Evolutionary conservation across 1,140 invertebrate genomes (phyloP), one percentile per base, ranked within the genome.

Genomic region (Chironomus tepperi): DNA sequence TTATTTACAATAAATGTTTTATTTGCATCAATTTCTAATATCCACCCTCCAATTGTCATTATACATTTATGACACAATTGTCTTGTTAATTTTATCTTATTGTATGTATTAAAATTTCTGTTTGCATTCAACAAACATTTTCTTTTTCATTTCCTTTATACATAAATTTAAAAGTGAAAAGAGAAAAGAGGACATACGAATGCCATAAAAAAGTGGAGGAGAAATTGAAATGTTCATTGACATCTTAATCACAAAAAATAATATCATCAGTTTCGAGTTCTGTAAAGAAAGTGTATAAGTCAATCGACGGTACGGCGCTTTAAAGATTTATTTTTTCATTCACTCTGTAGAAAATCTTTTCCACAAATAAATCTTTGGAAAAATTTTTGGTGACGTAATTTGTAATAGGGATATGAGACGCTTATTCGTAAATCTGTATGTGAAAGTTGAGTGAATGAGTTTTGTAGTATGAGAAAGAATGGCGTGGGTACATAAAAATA

Each of bases 351-450:
- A 70, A 70, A 70, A 70, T 70, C 18, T 70, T 21, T 70, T 70
- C 16, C 65, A 6, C 65, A 70, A 70, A 70, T 70, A 70, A 70
- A 70, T 70, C 65, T 70, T 16, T 70, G n/a, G 6, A 6, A 70
- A 18, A 70, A 21, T 70, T 7, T 70, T 70, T 3, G 16, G 18
- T 21, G 65, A 70, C 65, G 16, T 57, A 57, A 57, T 57, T 12
- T n/a, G 5, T 3, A n/a, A 57, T 10, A 15, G 47, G 43, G 15
- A 47, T 34, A 34, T 34, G 2, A 34, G 24, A 5, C 24, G 5
- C 1, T 34, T 34, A 34, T 34, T 34, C 5, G 24, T 5, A 34
- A 34, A 34, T 34, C 24, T 34, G 2, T 34, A 34, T 34, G 24
- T 34, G 43, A 47, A 47, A 15, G 8, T 10, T 9, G 47, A 57